Percentiles rank a stretch among this genome's conserved stretches.
Evolutionary conservation across 2,888 invertebrate genomes (phyloP).

Genomic region (Oxystoma pomonae): DNA sequence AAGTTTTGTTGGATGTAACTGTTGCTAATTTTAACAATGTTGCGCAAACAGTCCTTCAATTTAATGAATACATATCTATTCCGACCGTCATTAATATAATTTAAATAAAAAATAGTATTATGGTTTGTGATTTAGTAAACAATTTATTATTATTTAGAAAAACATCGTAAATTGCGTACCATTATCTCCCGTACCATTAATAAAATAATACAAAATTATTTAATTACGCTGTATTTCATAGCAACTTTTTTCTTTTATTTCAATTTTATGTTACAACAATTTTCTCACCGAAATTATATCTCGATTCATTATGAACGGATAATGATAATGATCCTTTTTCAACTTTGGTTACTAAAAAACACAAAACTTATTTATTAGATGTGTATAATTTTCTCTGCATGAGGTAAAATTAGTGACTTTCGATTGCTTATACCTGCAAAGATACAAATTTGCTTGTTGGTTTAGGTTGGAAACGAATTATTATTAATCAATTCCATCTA

Average conservation of each 20-base stretch:
- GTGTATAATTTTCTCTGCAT: not conserved
- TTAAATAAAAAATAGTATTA: not conserved
- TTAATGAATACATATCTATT: not conserved
- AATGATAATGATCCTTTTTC: not conserved
- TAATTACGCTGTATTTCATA: constrained; percentile 1
- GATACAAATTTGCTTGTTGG: too few species aligned
- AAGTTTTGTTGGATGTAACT: too few species aligned
- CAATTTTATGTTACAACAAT: not conserved
- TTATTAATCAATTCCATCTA: too few species aligned
- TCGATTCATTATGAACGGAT: not conserved
- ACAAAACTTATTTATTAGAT: not conserved
- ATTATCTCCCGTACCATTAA: not conserved
- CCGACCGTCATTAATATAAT: not conserved
- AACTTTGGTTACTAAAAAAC: not conserved
- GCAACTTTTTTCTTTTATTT: not conserved
- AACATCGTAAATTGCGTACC: not conserved
- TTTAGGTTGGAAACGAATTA: too few species aligned
- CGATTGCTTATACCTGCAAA: too few species aligned
- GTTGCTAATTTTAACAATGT: not conserved
- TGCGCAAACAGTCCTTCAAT: not conserved
- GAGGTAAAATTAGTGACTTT: not conserved
- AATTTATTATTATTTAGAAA: not conserved
- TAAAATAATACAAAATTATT: constrained; percentile 5
- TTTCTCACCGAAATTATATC: not conserved
- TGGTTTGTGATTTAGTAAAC: not conserved